Percentiles rank a stretch among this genome's conserved stretches.
phyloP scores from a whole-genome alignment of 2,113 vertebrate species.

The Tapirus terrestris region DNA sequence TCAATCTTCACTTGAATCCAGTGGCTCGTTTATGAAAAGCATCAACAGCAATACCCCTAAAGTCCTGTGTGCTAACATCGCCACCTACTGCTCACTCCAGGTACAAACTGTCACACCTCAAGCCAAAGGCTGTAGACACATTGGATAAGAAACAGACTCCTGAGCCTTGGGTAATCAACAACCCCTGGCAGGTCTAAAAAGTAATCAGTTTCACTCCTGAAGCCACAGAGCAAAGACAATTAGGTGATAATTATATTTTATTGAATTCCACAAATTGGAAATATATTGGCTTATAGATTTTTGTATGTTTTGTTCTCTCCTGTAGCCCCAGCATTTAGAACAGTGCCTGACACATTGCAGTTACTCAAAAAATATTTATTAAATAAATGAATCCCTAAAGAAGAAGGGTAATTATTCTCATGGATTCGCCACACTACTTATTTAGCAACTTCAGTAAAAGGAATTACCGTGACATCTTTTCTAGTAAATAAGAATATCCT shows the following conservation, averaged over 20 bases:
- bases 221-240: neutral
- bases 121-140: neutral
- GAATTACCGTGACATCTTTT: neutral
- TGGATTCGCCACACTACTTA: neutral
- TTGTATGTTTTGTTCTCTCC: neutral
- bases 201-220: neutral
- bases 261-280: neutral
- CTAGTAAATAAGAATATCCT: neutral
- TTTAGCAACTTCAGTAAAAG: neutral
- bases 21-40: neutral
- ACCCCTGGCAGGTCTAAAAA: neutral
- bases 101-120: neutral
- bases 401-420: neutral
- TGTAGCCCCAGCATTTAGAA: neutral
- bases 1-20: neutral
- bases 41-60: neutral
- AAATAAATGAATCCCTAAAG: conserved; percentile 3
- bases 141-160: conserved; percentile 12
- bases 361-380: neutral
- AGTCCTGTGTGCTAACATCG: neutral
- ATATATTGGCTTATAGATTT: neutral
- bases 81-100: conserved; percentile 71
- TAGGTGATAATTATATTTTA: neutral
- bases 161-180: neutral
- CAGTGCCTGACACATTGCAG: neutral